Evolutionary conservation across 2,797 vertebrate species (phyloP).

Genomic region (Karalla daura): DNA sequence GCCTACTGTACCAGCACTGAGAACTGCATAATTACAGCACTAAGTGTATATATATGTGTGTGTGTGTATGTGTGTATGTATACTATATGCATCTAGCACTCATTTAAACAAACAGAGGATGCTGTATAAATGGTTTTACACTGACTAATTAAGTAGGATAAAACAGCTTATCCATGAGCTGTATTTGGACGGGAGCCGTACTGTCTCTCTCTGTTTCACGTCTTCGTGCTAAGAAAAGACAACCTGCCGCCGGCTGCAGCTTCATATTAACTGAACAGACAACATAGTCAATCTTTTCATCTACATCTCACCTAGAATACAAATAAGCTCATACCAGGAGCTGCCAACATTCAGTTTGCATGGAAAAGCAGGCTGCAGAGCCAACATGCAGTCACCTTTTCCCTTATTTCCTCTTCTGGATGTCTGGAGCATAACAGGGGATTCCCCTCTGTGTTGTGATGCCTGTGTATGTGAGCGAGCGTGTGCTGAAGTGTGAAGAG

Average conservation of each 20-base stretch:
- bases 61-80: too few species aligned
- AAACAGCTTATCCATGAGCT: too few species aligned
- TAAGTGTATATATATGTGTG: too few species aligned
- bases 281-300: not conserved
- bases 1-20: not conserved
- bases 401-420: not conserved
- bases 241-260: too few species aligned
- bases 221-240: too few species aligned
- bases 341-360: not conserved
- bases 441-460: slow-evolving; percentile 22
- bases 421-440: not conserved
- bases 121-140: not conserved
- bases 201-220: too few species aligned
- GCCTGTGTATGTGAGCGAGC: not conserved
- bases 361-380: not conserved
- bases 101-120: not conserved
- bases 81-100: not conserved
- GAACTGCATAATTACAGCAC: not conserved
- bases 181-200: too few species aligned
- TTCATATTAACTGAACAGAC: not conserved
- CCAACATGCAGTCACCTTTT: too few species aligned
- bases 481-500: slow-evolving; percentile 8
- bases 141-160: too few species aligned
- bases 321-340: not conserved
- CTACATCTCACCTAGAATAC: not conserved